Conservation (phyloP, 2,797 vertebrate species). For the Phalloptychus januarius region DNA sequence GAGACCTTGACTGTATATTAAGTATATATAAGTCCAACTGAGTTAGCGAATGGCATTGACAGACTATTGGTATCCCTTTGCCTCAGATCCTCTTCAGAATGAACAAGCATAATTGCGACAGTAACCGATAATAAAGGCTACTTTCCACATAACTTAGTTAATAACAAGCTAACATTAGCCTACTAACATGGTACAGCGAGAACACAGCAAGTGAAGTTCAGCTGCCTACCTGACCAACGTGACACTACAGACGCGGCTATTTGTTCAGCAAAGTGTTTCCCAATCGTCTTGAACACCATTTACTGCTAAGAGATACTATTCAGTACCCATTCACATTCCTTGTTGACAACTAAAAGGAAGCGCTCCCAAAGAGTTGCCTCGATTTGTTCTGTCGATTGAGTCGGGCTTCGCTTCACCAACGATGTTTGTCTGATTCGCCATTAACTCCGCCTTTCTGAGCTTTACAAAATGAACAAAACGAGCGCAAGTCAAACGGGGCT, state of each 20-base stretch:
- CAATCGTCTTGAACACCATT: background rate
- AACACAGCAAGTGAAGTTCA: slow-evolving; percentile 3
- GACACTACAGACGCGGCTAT: slow-evolving; percentile 2
- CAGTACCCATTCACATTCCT: slow-evolving; percentile 25
- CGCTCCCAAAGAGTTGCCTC: slow-evolving; percentile 17
- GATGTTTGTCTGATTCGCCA: rapidly evolving
- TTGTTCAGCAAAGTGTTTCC: background rate
- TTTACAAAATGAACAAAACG: background rate
- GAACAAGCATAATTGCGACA: background rate
- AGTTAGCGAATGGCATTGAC: background rate
- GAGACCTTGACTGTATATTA: background rate
- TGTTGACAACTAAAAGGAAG: slow-evolving; percentile 57
- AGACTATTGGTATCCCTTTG: background rate
- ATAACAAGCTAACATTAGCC: slow-evolving; percentile 56
- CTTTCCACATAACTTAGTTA: background rate
- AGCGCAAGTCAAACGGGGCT: slow-evolving; percentile 8
- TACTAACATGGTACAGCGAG: background rate
- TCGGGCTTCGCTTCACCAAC: background rate
- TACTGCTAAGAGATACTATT: slow-evolving; percentile 6
- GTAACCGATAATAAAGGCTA: background rate
- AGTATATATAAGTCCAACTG: background rate
- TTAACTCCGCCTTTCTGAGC: slow-evolving; percentile 18
- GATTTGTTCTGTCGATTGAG: slow-evolving; percentile 29
- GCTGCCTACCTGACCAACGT: slow-evolving; percentile 13
- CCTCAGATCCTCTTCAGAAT: background rate